phyloP scores from a whole-genome alignment of 1,140 invertebrate species.

The silkworm (Bombyx mori) region DNA sequence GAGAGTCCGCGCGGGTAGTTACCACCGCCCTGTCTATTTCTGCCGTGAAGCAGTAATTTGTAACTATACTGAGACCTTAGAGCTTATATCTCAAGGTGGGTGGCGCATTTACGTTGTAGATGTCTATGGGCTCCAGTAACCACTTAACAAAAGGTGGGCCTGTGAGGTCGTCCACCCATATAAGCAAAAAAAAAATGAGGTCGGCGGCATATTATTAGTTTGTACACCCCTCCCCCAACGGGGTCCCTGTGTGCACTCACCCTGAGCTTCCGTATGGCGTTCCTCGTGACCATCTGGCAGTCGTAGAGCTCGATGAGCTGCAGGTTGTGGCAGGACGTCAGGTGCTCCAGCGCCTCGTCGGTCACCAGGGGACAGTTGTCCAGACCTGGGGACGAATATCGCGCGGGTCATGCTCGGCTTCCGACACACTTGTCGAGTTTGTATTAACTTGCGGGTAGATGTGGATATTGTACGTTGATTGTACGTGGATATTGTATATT shows the following conservation, averaged over 20 bases:
- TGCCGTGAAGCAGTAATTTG: no score
- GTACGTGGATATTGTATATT: no score
- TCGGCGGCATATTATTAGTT: background rate
- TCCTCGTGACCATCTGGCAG: conserved; percentile 97
- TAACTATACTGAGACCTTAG: no score
- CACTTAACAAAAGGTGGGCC: no score
- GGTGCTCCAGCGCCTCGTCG: conserved; percentile 96
- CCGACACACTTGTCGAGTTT: conserved; percentile 2
- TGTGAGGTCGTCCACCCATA: no score
- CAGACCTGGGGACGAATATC: conserved; percentile 73
- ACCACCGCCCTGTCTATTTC: no score
- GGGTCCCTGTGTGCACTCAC: conserved; percentile 67
- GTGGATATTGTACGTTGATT: no score
- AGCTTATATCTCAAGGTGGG: no score
- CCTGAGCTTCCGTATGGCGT: conserved; percentile 94
- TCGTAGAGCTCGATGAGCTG: conserved; percentile 98
- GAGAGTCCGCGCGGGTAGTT: no score
- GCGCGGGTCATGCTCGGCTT: background rate
- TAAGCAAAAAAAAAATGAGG: no score
- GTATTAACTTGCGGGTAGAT: background rate
- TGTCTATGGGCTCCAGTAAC: no score
- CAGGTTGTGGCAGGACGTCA: conserved; percentile 94
- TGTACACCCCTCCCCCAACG: background rate
- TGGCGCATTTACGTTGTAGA: no score
- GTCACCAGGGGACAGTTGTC: conserved; percentile 99